Conservation (phyloP, 2,888 invertebrate genomes). For the Cordilura impudica region DNA sequence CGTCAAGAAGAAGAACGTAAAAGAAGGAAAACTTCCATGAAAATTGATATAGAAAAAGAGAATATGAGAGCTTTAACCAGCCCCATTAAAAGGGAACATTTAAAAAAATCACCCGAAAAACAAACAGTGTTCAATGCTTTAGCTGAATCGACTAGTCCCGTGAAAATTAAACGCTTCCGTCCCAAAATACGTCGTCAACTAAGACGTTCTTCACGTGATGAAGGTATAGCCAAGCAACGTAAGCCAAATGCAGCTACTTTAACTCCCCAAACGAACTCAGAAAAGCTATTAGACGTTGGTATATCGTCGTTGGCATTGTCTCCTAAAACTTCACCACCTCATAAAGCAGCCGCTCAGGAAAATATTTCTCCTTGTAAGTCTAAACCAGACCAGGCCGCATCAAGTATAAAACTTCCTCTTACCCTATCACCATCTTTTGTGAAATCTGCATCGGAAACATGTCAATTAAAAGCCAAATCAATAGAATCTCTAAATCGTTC, state of each 20-base stretch:
- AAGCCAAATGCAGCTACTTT: constrained; percentile 65
- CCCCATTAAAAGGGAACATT: constrained; percentile 72
- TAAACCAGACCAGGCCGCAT: constrained; percentile 38
- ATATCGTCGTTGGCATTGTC: constrained; percentile 71
- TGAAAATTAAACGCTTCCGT: constrained; percentile 77
- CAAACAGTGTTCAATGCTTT: constrained; percentile 63
- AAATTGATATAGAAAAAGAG: constrained; percentile 84
- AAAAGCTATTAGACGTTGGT: constrained; percentile 71
- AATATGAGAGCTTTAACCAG: constrained; percentile 80
- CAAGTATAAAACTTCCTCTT: constrained; percentile 3
- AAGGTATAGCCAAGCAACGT: constrained; percentile 67
- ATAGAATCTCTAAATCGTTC: constrained; percentile 89
- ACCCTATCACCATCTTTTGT: constrained; percentile 30
- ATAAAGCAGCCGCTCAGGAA: constrained; percentile 65
- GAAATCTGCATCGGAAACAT: constrained; percentile 70
- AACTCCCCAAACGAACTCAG: constrained; percentile 67
- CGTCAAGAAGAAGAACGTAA: constrained; percentile 86
- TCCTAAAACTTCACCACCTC: constrained; percentile 74
- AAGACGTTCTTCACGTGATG: constrained; percentile 74
- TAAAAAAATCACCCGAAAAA: constrained; percentile 74
- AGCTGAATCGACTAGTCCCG: constrained; percentile 74
- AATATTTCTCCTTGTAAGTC: constrained; percentile 3
- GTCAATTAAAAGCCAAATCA: constrained; percentile 87
- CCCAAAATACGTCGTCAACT: constrained; percentile 77
- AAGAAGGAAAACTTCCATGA: constrained; percentile 86